Conservation (phyloP, 2,797 vertebrate genomes). For the Harpagifer antarcticus region DNA sequence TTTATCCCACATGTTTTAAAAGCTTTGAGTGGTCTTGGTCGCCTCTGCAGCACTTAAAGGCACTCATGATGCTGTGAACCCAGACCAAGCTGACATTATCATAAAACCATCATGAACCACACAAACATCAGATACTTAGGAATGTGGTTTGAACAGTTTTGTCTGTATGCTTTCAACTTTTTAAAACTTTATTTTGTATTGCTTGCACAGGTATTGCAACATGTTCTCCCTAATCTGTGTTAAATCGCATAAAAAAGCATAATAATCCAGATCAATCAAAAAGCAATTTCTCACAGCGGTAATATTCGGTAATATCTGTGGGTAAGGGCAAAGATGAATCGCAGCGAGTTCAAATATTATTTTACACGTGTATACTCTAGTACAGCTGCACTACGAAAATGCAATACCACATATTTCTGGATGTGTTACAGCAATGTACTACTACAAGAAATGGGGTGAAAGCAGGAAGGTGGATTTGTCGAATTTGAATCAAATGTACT, state of each 20-base stretch:
- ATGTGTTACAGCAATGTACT: slow-evolving; percentile 17
- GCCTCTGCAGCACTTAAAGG: slow-evolving; percentile 53
- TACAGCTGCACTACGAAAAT: slow-evolving; percentile 17
- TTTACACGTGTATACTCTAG: not conserved
- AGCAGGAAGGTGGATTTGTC: no score
- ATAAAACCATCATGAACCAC: slow-evolving; percentile 44
- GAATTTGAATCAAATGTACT: no score
- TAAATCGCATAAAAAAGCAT: slow-evolving; percentile 12
- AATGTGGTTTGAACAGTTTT: slow-evolving; percentile 2
- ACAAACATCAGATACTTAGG: slow-evolving; percentile 18
- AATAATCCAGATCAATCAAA: slow-evolving; percentile 41
- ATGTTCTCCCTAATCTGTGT: slow-evolving; percentile 20
- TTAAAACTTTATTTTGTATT: not conserved
- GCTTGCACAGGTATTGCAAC: not conserved
- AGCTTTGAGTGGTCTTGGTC: slow-evolving; percentile 69
- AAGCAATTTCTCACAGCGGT: slow-evolving; percentile 31
- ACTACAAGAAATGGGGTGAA: not conserved
- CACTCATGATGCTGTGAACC: slow-evolving; percentile 39
- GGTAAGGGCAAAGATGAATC: slow-evolving; percentile 20
- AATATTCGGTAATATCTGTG: slow-evolving; percentile 16
- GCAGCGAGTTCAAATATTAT: slow-evolving; percentile 5
- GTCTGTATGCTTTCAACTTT: slow-evolving; percentile 18
- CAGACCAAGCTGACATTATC: slow-evolving; percentile 46
- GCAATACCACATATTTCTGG: slow-evolving; percentile 9
- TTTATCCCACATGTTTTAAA: slow-evolving; percentile 58